Base-by-base conservation (phyloP, 1,140 invertebrate genomes). In the Scaptomyza hsui region DNA sequence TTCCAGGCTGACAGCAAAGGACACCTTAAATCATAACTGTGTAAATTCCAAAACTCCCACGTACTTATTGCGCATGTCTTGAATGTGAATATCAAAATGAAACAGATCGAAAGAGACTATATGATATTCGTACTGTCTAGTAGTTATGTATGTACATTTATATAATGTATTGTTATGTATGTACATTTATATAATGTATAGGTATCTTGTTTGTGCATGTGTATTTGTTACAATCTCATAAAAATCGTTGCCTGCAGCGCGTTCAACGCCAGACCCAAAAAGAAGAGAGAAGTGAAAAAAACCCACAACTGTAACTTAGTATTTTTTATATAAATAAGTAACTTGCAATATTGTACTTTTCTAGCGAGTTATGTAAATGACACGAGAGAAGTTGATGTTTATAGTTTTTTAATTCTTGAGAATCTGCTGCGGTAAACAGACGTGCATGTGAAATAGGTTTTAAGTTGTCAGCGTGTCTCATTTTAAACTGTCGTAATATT, bases 401-500 rank as follows among this genome's bases (percentile, higher is more conserved):
- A 67, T 47, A 32, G 49, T 37, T 39, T 45, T 52, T 37, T 9
- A 7, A 45, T 77, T 86, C 70, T 71, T 60, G 51, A 26, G 67
- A 59, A 75, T n/a, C 32, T 37, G 39, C 37, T 57, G 57, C 73
- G 70, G 75, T 59, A 88, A 88, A 88, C 82, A 86, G 57, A 88
- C 78, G 78, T 88, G 82, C 78, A 82, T 78, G 71, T 76, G 64
- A 78, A 88, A 39, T 89, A 78, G 78, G 72, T 70, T 82, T 89
- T 83, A 88, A 88, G 71, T 89, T 89, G 82, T 88, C 81, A 81
- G 32, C 32, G 32, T n/a, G 32, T 37, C 29, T 75, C 16, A 51
- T 75, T 83, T 72, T 41, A 78, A 83, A 68, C 71, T 64, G 64
- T 85, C 68, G 63, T 85, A 76, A 86, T 80, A 64, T 76, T 64